phyloP scores from a whole-genome alignment of 2,113 vertebrate species.

The Rhipidura dahli region DNA sequence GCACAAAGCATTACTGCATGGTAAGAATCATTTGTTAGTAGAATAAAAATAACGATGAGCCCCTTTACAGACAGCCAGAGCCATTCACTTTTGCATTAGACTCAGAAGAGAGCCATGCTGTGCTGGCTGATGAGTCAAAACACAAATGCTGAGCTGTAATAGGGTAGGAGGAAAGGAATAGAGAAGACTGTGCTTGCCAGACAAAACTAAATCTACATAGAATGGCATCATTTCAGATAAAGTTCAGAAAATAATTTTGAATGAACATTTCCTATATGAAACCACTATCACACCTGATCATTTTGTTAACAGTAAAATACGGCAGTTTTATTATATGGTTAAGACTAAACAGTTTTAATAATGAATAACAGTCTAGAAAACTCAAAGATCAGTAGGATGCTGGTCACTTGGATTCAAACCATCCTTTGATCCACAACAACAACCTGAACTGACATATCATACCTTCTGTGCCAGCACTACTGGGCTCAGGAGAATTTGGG shows the following conservation, averaged over 20 bases:
- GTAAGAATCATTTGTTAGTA: neutral
- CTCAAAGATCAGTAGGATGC: neutral
- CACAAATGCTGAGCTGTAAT: neutral
- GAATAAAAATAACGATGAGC: neutral
- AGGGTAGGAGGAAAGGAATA: neutral
- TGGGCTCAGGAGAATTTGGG: neutral
- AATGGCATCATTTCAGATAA: neutral
- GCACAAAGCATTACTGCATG: neutral
- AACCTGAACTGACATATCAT: neutral
- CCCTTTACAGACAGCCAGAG: neutral
- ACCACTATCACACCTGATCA: neutral
- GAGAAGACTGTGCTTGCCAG: neutral
- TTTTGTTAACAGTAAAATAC: neutral
- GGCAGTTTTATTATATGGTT: neutral
- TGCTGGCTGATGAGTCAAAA: neutral
- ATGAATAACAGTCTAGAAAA: neutral
- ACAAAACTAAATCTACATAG: neutral
- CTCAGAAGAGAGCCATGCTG: neutral
- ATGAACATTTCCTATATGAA: neutral
- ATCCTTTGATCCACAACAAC: neutral
- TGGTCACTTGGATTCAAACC: neutral
- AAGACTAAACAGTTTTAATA: neutral
- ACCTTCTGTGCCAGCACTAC: neutral
- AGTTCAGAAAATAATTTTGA: neutral
- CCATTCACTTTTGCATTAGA: neutral